A percentile compares a stretch with the other conserved stretches of the same genome.
Evolutionary conservation across 2,888 invertebrate genomes (phyloP).

Genomic region (Mesorhabditis sp.): DNA sequence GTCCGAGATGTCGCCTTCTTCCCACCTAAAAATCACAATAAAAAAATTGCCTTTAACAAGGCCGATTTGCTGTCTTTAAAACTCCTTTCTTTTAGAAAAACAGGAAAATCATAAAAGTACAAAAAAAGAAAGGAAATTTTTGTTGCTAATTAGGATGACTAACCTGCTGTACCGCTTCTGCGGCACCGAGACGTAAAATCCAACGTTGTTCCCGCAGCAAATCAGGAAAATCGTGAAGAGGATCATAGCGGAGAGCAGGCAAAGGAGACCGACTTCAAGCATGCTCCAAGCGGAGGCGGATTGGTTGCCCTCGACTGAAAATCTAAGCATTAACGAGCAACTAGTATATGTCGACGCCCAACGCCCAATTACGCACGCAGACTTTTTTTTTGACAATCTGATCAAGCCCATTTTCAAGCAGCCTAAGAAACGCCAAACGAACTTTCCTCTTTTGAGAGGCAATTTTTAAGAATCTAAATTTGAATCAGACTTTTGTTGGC

Average conservation of each 20-base stretch:
- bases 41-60: not conserved
- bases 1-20: slow-evolving; percentile 14
- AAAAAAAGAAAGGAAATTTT: no score
- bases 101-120: not conserved
- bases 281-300: slow-evolving; percentile 9
- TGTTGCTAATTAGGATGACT: no score
- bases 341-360: no score
- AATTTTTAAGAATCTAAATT: no score
- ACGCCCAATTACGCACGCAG: no score
- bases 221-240: slow-evolving; percentile 11
- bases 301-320: not conserved
- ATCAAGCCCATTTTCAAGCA: no score
- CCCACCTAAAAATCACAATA: slow-evolving; percentile 15
- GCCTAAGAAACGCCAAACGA: no score
- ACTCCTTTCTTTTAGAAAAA: not conserved
- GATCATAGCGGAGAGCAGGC: slow-evolving; percentile 8
- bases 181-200: not conserved
- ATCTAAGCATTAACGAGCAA: no score
- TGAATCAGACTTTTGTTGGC: no score
- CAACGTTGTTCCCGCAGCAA: slow-evolving; percentile 9
- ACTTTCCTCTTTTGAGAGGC: no score
- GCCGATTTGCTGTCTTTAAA: not conserved
- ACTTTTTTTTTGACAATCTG: no score
- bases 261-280: slow-evolving; percentile 7
- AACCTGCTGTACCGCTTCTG: not conserved